Evolutionary conservation across 2,888 invertebrate genomes (phyloP).

Genomic region (Harpagoxenus sublaevis): DNA sequence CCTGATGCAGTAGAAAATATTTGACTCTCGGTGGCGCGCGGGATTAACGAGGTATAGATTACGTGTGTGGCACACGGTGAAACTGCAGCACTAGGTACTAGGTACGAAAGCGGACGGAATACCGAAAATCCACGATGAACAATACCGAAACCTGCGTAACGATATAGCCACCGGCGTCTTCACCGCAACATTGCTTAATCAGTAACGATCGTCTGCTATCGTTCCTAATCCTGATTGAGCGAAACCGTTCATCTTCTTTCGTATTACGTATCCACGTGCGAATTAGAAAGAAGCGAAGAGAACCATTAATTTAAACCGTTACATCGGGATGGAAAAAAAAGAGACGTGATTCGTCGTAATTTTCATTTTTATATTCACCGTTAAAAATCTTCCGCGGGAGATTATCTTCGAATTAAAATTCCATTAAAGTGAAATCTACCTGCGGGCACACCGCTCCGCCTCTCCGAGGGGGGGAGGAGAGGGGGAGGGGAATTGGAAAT

Average conservation of each 20-base stretch:
- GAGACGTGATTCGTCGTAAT: neutral
- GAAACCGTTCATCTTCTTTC: conserved; percentile 1
- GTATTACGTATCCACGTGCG: neutral
- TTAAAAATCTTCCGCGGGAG: neutral
- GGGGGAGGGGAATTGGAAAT: conserved; percentile 1
- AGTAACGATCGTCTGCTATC: neutral
- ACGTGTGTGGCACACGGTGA: no score
- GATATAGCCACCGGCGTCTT: neutral
- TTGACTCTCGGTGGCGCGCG: conserved; percentile 5
- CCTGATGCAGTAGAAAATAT: conserved; percentile 25
- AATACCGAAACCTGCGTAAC: neutral
- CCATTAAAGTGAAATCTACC: neutral
- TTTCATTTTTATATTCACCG: neutral
- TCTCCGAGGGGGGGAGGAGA: no score
- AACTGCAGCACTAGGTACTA: neutral
- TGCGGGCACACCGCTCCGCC: neutral
- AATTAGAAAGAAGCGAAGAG: neutral
- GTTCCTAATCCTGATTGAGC: conserved; percentile 14
- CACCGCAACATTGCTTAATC: neutral
- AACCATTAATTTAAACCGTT: neutral
- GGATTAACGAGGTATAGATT: neutral
- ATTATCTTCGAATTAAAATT: conserved; percentile 40
- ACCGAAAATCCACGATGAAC: conserved; percentile 27
- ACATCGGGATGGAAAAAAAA: neutral
- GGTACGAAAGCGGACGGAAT: neutral